These are phyloP conservation scores for Tetropium fuscum DNA, from an alignment of 2,888 invertebrate genomes.

Conservation along the genomic window DNA sequence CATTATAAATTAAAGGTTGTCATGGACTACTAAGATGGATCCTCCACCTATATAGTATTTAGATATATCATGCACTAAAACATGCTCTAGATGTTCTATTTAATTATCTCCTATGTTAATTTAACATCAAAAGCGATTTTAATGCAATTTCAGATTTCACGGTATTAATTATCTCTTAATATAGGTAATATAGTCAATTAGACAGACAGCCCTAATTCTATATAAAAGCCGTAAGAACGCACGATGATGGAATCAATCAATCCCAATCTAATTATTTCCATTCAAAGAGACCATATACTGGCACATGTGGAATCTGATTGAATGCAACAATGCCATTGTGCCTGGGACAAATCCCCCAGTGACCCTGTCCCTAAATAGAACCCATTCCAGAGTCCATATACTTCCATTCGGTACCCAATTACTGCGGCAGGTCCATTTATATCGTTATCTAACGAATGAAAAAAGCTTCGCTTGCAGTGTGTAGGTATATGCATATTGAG, in stretches of 20 bases:
- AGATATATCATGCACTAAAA: no score
- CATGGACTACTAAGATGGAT: no score
- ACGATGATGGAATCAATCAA: conserved; percentile 37
- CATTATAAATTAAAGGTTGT: no score
- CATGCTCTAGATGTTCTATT: no score
- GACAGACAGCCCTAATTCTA: conserved; percentile 13
- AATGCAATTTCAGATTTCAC: conserved; percentile 10
- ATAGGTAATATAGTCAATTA: conserved; percentile 19
- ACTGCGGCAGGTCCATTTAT: conserved; percentile 19
- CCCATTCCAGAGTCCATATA: conserved; percentile 26
- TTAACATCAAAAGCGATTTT: conserved; percentile 10
- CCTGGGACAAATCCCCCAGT: conserved; percentile 28
- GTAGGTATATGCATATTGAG: no score
- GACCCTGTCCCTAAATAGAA: conserved; percentile 33
- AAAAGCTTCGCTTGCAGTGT: background rate
- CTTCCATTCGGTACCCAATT: conserved; percentile 41
- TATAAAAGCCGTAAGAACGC: conserved; percentile 20
- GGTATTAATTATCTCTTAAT: conserved; percentile 17
- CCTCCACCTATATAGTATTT: no score
- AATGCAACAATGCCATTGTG: conserved; percentile 48
- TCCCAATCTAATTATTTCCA: conserved; percentile 46
- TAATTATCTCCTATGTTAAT: background rate
- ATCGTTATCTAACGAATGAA: conserved; percentile 12
- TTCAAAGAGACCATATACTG: conserved; percentile 42
- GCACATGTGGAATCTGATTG: conserved; percentile 48